Evolutionary conservation across 2,797 vertebrate genomes (phyloP).

Genomic region (Tadarida brasiliensis): DNA sequence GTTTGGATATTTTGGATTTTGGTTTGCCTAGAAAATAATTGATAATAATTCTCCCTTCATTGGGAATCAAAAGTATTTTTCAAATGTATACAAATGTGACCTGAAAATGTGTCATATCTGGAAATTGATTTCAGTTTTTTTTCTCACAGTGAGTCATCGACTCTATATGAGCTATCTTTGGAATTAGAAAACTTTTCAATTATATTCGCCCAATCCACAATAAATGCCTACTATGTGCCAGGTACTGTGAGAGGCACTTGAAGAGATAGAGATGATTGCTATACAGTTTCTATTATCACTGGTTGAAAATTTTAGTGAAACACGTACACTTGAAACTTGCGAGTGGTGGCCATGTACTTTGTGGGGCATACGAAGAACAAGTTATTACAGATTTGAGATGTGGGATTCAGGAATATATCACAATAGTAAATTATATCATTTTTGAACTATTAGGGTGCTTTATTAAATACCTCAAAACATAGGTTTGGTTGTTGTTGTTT

Average conservation of each 20-base stretch:
- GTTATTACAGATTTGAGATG: neutral
- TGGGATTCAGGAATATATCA: neutral
- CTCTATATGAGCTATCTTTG: neutral
- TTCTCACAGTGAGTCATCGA: neutral
- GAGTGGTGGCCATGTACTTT: neutral
- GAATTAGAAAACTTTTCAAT: slow-evolving; percentile 16
- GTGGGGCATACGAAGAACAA: neutral
- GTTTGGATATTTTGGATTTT: neutral
- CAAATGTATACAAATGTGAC: neutral
- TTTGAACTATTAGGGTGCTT: neutral
- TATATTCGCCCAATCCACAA: neutral
- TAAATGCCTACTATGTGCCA: neutral
- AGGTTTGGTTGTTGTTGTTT: neutral
- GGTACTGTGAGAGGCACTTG: neutral
- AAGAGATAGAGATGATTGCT: neutral
- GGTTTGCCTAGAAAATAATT: slow-evolving; percentile 6
- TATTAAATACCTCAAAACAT: neutral
- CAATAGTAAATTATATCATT: neutral
- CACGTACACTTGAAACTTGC: neutral
- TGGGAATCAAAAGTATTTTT: slow-evolving; percentile 3
- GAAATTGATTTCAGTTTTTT: neutral
- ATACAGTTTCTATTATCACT: neutral
- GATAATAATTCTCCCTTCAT: neutral
- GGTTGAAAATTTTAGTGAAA: neutral
- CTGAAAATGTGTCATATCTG: neutral